These are phyloP conservation scores for Marcusenius ussheri DNA, from an alignment of 2,113 vertebrate genomes.

Conservation along the genomic window DNA sequence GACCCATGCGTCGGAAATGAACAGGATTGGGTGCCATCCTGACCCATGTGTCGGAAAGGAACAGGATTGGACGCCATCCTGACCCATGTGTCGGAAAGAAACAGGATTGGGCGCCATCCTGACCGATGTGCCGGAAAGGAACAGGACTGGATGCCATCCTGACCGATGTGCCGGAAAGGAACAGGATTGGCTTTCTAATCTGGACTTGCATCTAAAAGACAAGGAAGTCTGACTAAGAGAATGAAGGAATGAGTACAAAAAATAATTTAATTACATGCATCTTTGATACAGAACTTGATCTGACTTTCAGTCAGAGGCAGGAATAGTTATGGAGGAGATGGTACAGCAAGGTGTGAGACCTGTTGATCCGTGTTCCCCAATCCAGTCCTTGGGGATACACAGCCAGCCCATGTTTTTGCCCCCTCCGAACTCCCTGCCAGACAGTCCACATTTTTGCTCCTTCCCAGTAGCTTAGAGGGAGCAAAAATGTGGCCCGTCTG, in stretches of 20 bases:
- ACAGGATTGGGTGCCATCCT: too few relatives aligned
- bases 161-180: background rate
- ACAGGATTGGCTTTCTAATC: background rate
- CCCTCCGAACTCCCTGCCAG: background rate
- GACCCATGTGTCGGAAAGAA: too few relatives aligned
- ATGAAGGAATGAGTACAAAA: background rate
- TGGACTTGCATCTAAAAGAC: background rate
- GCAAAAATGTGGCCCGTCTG: background rate
- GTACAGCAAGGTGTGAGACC: background rate
- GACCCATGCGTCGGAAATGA: background rate
- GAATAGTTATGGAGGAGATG: background rate
- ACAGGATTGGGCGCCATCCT: background rate
- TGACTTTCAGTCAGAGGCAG: background rate
- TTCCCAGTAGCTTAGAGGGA: background rate
- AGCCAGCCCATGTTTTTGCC: background rate
- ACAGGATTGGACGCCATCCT: too few relatives aligned
- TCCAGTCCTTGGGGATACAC: background rate
- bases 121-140: background rate
- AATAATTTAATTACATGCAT: background rate
- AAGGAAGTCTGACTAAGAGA: background rate
- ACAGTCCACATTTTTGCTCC: background rate
- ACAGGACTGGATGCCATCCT: background rate
- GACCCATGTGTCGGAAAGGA: too few relatives aligned
- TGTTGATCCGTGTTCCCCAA: background rate
- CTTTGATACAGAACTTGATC: background rate